phyloP scores from a whole-genome alignment of 2,797 vertebrate genomes.

The Florisuga fusca region DNA sequence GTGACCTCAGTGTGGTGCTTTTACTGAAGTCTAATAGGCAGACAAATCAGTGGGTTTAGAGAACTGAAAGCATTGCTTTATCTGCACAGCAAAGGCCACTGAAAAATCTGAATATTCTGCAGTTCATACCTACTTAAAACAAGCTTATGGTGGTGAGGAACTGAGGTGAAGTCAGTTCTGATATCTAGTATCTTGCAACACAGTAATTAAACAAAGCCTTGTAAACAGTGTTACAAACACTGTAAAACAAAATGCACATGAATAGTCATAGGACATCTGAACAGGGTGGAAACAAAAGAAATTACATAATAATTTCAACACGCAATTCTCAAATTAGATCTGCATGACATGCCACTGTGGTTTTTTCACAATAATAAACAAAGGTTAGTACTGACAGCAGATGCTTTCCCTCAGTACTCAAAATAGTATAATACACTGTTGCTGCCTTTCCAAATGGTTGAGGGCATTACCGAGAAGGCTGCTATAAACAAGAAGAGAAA shows the following conservation, averaged over 20 bases:
- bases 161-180: background rate
- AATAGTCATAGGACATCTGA: background rate
- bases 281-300: slow-evolving; percentile 23
- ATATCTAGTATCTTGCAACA: background rate
- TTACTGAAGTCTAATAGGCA: background rate
- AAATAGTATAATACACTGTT: background rate
- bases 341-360: background rate
- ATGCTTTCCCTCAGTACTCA: background rate
- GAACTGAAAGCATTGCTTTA: background rate
- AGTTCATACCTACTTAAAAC: background rate
- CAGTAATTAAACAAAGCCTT: background rate
- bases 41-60: background rate
- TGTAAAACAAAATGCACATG: background rate
- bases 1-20: background rate
- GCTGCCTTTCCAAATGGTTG: background rate
- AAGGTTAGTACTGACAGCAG: background rate
- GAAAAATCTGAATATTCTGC: background rate
- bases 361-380: slow-evolving; percentile 12
- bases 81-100: background rate
- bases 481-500: background rate
- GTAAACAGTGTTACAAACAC: background rate
- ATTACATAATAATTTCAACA: background rate
- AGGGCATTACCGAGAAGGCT: background rate
- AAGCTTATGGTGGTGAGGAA: background rate
- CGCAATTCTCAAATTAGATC: slow-evolving; percentile 31